phyloP scores from a whole-genome alignment of 2,113 vertebrate genomes.

The Hippocampus abdominalis region DNA sequence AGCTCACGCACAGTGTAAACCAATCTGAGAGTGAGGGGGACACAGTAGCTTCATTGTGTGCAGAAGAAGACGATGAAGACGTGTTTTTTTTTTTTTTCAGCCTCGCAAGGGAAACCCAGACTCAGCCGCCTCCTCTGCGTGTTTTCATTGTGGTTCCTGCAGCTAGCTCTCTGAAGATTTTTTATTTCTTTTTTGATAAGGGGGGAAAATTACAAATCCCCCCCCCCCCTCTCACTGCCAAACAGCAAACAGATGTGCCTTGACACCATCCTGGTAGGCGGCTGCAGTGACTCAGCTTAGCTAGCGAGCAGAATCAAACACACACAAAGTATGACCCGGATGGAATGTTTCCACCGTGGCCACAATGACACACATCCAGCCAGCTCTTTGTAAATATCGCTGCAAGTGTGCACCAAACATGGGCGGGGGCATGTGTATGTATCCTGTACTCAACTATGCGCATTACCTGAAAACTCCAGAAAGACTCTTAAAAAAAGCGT shows the following conservation, averaged over 20 bases:
- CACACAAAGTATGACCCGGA: conserved; percentile 52
- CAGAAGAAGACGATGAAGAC: conserved; percentile 25
- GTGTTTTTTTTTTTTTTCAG: conserved; percentile 56
- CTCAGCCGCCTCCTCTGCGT: conserved; percentile 11
- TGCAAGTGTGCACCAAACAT: background rate
- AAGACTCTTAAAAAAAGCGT: conserved; percentile 14
- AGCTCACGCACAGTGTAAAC: conserved; percentile 47
- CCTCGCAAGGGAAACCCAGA: conserved; percentile 56
- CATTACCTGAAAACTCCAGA: conserved; percentile 1
- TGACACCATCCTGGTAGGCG: conserved; percentile 37
- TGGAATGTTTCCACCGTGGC: conserved; percentile 36
- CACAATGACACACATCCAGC: conserved; percentile 40
- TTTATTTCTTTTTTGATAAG: conserved; percentile 33
- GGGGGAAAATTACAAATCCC: conserved; percentile 32
- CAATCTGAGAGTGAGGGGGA: conserved; percentile 40
- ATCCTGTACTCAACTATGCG: conserved; percentile 1
- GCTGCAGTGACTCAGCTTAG: conserved; percentile 63
- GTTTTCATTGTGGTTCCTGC: conserved; percentile 42
- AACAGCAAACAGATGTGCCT: conserved; percentile 48
- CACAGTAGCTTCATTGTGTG: conserved; percentile 67
- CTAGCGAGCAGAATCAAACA: conserved; percentile 32
- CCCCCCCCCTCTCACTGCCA: background rate
- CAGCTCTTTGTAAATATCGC: conserved; percentile 39
- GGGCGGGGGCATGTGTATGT: background rate
- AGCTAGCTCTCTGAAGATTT: conserved; percentile 25